phyloP scores from a whole-genome alignment of 2,797 vertebrate species.

The Rhinella marina region DNA sequence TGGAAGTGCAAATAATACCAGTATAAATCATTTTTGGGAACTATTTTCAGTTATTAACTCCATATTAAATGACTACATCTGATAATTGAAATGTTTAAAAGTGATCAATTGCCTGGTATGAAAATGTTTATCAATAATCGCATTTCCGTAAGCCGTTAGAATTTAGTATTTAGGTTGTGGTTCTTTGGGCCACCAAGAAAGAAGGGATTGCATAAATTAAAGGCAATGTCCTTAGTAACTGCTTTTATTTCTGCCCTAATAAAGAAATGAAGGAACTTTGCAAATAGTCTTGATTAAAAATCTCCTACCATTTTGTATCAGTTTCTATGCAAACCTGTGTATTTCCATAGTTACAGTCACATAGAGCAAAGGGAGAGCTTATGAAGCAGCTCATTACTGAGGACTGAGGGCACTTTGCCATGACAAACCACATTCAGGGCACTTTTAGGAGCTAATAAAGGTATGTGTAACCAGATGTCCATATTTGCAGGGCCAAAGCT shows the following conservation, averaged over 20 bases:
- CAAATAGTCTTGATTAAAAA: too few relatives aligned
- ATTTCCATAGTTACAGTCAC: background rate
- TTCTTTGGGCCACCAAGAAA: background rate
- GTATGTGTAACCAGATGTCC: too few relatives aligned
- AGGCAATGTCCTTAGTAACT: background rate
- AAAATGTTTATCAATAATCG: background rate
- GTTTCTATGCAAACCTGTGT: too few relatives aligned
- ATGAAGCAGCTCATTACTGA: too few relatives aligned
- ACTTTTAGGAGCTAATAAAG: too few relatives aligned
- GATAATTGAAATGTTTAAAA: background rate
- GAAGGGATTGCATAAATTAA: background rate
- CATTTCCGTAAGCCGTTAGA: background rate
- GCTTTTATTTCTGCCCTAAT: too few relatives aligned
- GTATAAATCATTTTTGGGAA: background rate
- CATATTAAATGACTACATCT: background rate
- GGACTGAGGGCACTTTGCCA: too few relatives aligned
- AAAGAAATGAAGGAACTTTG: too few relatives aligned
- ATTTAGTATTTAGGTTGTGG: background rate
- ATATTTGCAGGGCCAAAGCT: too few relatives aligned
- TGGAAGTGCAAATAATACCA: background rate
- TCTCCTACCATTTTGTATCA: too few relatives aligned
- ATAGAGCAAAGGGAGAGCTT: too few relatives aligned
- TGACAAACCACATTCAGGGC: too few relatives aligned
- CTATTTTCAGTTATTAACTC: background rate
- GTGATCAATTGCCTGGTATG: background rate